Evolutionary conservation across 2,797 vertebrate genomes (phyloP).

Genomic region (Crax fasciolata): DNA sequence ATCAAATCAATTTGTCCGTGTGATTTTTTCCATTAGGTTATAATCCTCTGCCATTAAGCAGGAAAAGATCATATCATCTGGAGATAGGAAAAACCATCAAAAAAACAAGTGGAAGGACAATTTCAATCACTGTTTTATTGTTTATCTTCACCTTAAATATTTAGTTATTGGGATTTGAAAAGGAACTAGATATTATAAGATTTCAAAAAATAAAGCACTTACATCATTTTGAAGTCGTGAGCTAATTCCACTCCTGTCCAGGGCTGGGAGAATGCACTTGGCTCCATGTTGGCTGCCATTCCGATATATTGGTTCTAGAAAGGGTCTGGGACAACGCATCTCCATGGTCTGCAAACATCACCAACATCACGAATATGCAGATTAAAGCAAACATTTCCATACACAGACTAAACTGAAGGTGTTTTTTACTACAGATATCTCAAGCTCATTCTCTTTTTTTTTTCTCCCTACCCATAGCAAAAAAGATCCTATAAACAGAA

Average conservation of each 20-base stretch:
- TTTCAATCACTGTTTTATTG: not conserved
- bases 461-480: not conserved
- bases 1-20: not conserved
- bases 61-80: not conserved
- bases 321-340: not conserved
- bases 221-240: too few relatives aligned
- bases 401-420: not conserved
- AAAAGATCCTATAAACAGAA: not conserved
- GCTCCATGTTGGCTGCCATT: not conserved
- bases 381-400: not conserved
- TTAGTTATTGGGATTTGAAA: not conserved
- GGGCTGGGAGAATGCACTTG: not conserved
- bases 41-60: not conserved
- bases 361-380: not conserved
- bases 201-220: not conserved
- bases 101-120: not conserved
- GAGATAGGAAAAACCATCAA: not conserved
- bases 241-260: not conserved
- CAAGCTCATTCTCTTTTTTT: not conserved
- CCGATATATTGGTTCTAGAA: not conserved
- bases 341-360: not conserved
- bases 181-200: not conserved
- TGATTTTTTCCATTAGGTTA: not conserved
- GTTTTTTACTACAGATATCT: not conserved
- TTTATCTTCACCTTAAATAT: not conserved